Conservation (phyloP, 64 coral and sea anemone genomes). For the Porites lutea region DNA sequence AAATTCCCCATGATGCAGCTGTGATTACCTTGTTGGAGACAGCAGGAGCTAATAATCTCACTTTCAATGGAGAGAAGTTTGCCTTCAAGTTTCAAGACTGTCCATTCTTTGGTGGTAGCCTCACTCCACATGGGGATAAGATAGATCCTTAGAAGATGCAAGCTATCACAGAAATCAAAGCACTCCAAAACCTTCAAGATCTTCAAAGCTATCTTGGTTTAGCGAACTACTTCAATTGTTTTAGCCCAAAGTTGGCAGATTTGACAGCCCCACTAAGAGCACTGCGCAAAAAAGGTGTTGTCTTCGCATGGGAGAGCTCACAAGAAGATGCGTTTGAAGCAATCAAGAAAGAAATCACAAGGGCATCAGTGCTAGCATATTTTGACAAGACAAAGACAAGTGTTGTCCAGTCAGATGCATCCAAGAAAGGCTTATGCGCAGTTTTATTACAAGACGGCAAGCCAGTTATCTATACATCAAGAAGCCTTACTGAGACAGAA, state of each 20-base stretch:
- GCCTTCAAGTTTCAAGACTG: slow-evolving; percentile 8
- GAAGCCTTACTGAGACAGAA: neutral
- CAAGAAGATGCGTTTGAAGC: neutral
- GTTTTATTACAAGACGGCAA: no score
- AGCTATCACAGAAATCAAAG: neutral
- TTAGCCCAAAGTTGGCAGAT: slow-evolving; percentile 25
- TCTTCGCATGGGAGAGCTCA: neutral
- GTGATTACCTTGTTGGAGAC: neutral
- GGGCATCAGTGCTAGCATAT: neutral
- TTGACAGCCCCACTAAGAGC: slow-evolving; percentile 29
- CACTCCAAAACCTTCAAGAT: neutral
- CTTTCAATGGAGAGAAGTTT: slow-evolving; percentile 44
- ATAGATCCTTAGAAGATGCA: slow-evolving; percentile 38
- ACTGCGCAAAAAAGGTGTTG: slow-evolving; percentile 20
- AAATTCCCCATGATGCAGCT: slow-evolving; percentile 37
- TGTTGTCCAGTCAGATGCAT: neutral
- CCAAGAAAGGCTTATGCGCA: neutral
- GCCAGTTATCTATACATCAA: no score
- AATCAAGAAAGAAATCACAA: neutral
- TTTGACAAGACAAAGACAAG: neutral
- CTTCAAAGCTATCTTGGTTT: slow-evolving; percentile 44
- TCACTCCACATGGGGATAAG: neutral
- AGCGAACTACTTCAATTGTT: slow-evolving; percentile 63
- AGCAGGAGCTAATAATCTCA: slow-evolving; percentile 56
- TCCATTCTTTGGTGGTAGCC: neutral